These are phyloP conservation scores for Meleagris gallopavo DNA, from an alignment of 2,113 vertebrate genomes.

Conservation along the genomic window DNA sequence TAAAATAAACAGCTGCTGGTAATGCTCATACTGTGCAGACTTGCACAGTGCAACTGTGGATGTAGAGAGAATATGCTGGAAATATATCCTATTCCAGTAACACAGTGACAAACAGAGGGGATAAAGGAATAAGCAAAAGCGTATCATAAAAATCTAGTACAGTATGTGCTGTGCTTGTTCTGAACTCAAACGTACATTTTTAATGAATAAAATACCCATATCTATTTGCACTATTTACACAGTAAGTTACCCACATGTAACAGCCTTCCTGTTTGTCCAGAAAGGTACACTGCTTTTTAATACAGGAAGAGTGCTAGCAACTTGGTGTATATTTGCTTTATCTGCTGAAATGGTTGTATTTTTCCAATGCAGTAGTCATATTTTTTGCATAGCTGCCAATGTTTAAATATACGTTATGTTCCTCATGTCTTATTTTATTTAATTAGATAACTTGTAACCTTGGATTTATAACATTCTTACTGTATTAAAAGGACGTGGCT, in stretches of 20 bases:
- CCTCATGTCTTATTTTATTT: conserved; percentile 41
- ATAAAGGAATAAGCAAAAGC: not conserved
- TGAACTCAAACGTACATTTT: not conserved
- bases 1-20: conserved; percentile 43
- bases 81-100: not conserved
- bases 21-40: conserved; percentile 3
- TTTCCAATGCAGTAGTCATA: conserved; percentile 31
- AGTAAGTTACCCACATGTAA: not conserved
- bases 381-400: conserved; percentile 63
- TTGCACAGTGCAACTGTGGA: not conserved
- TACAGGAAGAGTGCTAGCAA: not conserved
- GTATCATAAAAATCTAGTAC: not conserved
- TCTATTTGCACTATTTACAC: not conserved
- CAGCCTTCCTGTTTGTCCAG: not conserved
- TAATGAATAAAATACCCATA: not conserved
- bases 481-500: not conserved
- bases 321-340: not conserved
- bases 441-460: conserved; percentile 40
- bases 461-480: not conserved
- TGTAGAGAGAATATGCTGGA: not conserved
- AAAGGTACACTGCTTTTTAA: not conserved
- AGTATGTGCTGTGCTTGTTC: not conserved
- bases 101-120: not conserved
- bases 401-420: not conserved
- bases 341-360: not conserved